Conservation (phyloP, 1,140 invertebrate species). For the Scaptomyza montana region DNA sequence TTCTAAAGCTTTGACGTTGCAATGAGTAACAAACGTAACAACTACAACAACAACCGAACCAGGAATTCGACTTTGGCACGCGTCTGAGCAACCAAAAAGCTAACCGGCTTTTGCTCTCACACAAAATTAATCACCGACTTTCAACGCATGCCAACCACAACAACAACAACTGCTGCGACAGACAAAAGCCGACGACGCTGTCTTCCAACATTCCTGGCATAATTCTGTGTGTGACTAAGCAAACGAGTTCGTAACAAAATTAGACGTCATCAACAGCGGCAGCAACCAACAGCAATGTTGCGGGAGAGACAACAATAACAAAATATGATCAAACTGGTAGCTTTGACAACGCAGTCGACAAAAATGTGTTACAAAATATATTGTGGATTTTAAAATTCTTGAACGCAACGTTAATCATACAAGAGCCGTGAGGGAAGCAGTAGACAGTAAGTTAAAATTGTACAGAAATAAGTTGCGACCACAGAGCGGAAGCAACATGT, state of each 20-base stretch:
- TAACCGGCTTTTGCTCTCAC: slow-evolving; percentile 67
- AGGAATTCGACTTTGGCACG: slow-evolving; percentile 60
- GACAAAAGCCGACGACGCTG: slow-evolving; percentile 39
- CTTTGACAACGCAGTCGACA: slow-evolving; percentile 30
- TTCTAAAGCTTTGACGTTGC: slow-evolving; percentile 14
- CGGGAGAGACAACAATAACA: slow-evolving; percentile 30
- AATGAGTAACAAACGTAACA: slow-evolving; percentile 1
- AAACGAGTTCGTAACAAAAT: slow-evolving; percentile 75
- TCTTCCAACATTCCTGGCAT: slow-evolving; percentile 78
- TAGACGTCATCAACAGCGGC: slow-evolving; percentile 67
- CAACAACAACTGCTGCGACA: slow-evolving; percentile 27
- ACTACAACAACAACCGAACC: neutral
- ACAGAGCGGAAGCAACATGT: slow-evolving; percentile 67
- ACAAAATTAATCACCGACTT: slow-evolving; percentile 65
- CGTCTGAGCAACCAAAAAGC: slow-evolving; percentile 50
- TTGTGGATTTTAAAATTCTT: slow-evolving; percentile 63
- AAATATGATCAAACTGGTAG: slow-evolving; percentile 19
- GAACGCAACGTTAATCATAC: slow-evolving; percentile 40
- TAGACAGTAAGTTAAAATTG: slow-evolving; percentile 28
- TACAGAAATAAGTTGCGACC: slow-evolving; percentile 26
- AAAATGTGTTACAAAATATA: slow-evolving; percentile 12
- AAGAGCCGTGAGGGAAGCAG: slow-evolving; percentile 18
- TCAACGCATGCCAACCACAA: slow-evolving; percentile 45
- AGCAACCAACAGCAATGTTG: slow-evolving; percentile 11
- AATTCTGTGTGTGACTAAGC: slow-evolving; percentile 79